phyloP scores from a whole-genome alignment of 1,140 invertebrate genomes.

The Gryon sp. region DNA sequence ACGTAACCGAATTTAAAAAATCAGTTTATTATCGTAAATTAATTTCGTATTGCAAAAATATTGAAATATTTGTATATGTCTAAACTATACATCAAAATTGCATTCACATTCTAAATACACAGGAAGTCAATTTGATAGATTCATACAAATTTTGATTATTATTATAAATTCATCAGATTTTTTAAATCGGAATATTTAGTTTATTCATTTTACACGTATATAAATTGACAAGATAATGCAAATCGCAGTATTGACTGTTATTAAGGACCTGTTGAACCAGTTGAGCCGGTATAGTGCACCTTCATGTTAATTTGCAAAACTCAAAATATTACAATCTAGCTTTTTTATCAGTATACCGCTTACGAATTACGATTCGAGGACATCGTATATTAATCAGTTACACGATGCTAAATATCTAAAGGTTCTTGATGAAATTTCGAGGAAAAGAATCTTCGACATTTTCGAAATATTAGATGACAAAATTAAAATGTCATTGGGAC shows the following conservation, averaged over 20 bases:
- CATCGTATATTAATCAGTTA: conserved; percentile 15
- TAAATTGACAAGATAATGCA: conserved; percentile 33
- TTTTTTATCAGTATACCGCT: neutral
- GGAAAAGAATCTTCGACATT: conserved; percentile 3
- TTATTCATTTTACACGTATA: conserved; percentile 17
- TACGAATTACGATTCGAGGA: conserved; percentile 8
- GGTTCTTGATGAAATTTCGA: conserved; percentile 13
- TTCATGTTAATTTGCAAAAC: conserved; percentile 7
- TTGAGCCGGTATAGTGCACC: conserved; percentile 5
- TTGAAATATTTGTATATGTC: too few species aligned
- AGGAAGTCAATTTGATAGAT: too few species aligned
- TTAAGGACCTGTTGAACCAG: conserved; percentile 42
- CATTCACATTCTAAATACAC: too few species aligned
- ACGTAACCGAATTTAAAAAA: too few species aligned
- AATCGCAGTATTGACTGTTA: conserved; percentile 34
- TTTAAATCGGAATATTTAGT: conserved; percentile 28
- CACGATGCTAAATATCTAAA: neutral
- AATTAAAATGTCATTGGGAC: too few species aligned
- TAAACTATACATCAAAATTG: too few species aligned
- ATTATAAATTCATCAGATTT: conserved; percentile 30
- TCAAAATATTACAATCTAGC: neutral
- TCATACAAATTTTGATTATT: neutral
- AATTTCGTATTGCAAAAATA: too few species aligned
- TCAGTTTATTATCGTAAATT: too few species aligned
- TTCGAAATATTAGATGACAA: too few species aligned